Evolutionary conservation across 2,113 vertebrate genomes (phyloP), one percentile per base, ranked within the genome.

Genomic region (Entelurus aequoreus): DNA sequence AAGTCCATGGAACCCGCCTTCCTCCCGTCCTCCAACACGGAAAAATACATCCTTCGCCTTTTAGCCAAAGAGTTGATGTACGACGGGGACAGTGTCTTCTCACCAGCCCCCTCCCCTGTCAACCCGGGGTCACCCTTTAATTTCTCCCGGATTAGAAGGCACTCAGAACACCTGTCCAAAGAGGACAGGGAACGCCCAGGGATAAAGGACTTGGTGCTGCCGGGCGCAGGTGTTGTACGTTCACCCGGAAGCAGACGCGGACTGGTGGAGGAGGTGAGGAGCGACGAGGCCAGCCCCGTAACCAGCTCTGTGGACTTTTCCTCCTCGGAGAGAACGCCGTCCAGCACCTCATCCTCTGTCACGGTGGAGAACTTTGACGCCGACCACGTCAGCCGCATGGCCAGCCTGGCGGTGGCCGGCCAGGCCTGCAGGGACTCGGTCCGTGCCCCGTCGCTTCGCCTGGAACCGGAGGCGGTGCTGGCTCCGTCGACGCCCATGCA

Each of bases 11-110:
- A 99, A 38, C 88, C 90, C 0, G 86, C 92, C 1, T 98, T 99
- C 80, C 93, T 96, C 66, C 93, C 94, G 0, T 93, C 95, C 12
- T 96, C 96, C 2, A 93, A 92, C 72, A 94, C 93, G 0, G 95
- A 96, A 57, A 93, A 93, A 69, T 99, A 94, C 16, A 60, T 88
- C 60, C 89, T 98, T 40, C 88, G 76, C 12, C 71, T 99, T 54
- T 63, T 89, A 53, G 76, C 91, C 59, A 92, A 90, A 80, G 93
- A 97, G 58, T 72, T 98, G 0, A 56, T 80, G 2, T 76, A 88
- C 42, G 90, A 92, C 35, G 82, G 82, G 40, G 77, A 84, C n/a
- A 68, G 83, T 48, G 49, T 66, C 9, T 60, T 37, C 12, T 9
- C 80, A 15, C 68, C 83, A 56, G 37, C 57, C 4, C 50, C 79